phyloP scores from a whole-genome alignment of 2,797 vertebrate genomes.

The Setipinna tenuifilis region DNA sequence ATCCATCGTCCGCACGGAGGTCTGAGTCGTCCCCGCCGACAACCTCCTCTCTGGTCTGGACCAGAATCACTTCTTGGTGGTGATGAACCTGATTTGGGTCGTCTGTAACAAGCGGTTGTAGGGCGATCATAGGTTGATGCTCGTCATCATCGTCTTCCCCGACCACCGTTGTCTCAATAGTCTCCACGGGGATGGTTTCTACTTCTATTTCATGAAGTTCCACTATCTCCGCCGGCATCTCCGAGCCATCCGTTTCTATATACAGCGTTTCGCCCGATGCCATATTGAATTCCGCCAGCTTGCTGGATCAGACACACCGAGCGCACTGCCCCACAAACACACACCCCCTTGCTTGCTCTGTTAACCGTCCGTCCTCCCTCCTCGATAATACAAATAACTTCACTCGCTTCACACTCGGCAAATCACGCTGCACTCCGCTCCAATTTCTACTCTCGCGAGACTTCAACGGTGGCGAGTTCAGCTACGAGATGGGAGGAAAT shows the following conservation, averaged over 20 bases:
- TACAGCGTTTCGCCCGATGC: conserved; percentile 97
- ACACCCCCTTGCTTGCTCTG: conserved; percentile 69
- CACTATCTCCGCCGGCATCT: conserved; percentile 98
- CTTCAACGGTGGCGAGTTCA: not conserved
- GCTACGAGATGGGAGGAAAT: not conserved
- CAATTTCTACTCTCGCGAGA: conserved; percentile 83
- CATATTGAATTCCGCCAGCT: conserved; percentile 86
- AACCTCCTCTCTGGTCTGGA: conserved; percentile 98
- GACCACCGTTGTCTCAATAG: conserved; percentile 96
- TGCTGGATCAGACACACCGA: conserved; percentile 57
- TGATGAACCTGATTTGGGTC: conserved; percentile 89
- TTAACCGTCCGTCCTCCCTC: conserved; percentile 77
- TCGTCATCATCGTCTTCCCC: conserved; percentile 85
- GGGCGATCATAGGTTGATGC: conserved; percentile 93
- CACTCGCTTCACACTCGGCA: conserved; percentile 79
- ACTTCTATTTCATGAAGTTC: conserved; percentile 98
- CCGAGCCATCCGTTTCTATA: conserved; percentile 95
- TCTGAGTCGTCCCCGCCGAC: conserved; percentile 96
- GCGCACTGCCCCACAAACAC: conserved; percentile 54
- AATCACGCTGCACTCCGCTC: conserved; percentile 75
- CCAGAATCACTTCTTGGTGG: conserved; percentile 96
- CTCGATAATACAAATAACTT: conserved; percentile 84
- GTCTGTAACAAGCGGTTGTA: conserved; percentile 92
- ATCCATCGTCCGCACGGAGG: conserved; percentile 87
- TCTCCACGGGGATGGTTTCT: conserved; percentile 84